phyloP scores from a whole-genome alignment of 2,797 vertebrate species.

The Acropternis orthonyx region DNA sequence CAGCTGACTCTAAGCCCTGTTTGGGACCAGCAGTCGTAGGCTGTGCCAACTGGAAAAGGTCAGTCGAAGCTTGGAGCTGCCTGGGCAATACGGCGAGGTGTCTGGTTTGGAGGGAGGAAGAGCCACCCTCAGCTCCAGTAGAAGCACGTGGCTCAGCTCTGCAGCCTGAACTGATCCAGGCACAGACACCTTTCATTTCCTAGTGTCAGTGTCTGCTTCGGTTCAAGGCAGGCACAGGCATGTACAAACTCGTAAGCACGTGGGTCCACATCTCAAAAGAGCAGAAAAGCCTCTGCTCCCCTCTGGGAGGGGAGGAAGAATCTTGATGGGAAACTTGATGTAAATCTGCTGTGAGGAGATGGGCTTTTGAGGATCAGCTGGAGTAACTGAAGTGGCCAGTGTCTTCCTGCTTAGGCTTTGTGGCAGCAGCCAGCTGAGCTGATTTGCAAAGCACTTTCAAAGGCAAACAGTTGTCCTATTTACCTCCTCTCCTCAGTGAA shows the following conservation, averaged over 20 bases:
- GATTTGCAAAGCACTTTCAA: background rate
- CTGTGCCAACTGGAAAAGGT: slow-evolving; percentile 50
- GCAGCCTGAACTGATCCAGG: background rate
- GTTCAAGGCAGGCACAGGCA: background rate
- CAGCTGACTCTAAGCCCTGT: slow-evolving; percentile 31
- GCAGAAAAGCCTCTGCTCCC: background rate
- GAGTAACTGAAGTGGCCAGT: background rate
- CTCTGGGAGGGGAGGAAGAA: background rate
- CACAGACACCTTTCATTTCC: background rate
- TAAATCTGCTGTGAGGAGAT: background rate
- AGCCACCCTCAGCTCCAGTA: background rate
- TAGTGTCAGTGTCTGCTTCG: background rate
- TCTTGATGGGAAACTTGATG: background rate
- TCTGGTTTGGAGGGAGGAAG: background rate
- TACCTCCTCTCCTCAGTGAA: background rate
- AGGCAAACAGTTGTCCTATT: slow-evolving; percentile 2
- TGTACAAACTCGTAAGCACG: background rate
- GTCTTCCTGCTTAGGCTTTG: background rate
- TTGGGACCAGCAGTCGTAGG: background rate
- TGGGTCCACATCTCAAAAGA: background rate
- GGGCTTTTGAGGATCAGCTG: background rate
- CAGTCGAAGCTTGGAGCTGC: background rate
- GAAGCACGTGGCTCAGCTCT: background rate
- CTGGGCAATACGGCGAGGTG: background rate
- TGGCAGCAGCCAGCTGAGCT: background rate